Conservation (phyloP, 2,888 invertebrate species). For the Calameuta idolon region DNA sequence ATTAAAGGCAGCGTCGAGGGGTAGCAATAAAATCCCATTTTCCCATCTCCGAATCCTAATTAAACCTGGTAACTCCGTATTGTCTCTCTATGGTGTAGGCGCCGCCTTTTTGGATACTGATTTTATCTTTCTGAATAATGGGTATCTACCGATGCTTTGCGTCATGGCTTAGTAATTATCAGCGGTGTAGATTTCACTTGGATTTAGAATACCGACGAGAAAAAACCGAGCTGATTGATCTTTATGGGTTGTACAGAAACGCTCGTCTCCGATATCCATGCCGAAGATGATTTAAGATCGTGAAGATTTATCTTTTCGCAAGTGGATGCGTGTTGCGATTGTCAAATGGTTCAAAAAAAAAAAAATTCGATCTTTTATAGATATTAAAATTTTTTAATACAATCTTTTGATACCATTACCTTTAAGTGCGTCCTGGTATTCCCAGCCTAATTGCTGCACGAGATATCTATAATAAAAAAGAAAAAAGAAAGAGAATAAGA, state of each 20-base stretch:
- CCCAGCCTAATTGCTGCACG: slow-evolving; percentile 73
- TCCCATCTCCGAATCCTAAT: slow-evolving; percentile 20
- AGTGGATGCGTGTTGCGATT: not conserved
- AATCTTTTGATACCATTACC: slow-evolving; percentile 64
- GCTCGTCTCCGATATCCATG: not conserved
- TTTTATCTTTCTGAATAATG: slow-evolving; percentile 38
- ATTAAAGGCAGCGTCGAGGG: not conserved
- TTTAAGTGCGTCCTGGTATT: slow-evolving; percentile 71
- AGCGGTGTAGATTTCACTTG: slow-evolving; percentile 33
- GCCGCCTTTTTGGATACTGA: slow-evolving; percentile 26
- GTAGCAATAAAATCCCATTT: not conserved
- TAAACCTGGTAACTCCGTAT: slow-evolving; percentile 23
- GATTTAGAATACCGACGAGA: slow-evolving; percentile 17
- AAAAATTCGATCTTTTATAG: not conserved
- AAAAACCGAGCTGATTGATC: slow-evolving; percentile 11
- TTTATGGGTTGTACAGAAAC: not conserved
- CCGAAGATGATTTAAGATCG: not conserved
- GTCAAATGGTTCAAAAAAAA: not conserved
- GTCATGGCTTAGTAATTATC: slow-evolving; percentile 32
- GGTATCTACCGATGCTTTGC: slow-evolving; percentile 27
- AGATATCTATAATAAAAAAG: slow-evolving; percentile 67
- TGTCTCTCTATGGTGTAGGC: slow-evolving; percentile 21
- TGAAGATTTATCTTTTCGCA: not conserved
- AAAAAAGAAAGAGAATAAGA: not conserved
- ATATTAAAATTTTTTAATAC: too few relatives aligned